Percentiles rank a stretch among this genome's conserved stretches.
phyloP scores from a whole-genome alignment of 1,140 invertebrate genomes.

The Zaprionus vittiger region DNA sequence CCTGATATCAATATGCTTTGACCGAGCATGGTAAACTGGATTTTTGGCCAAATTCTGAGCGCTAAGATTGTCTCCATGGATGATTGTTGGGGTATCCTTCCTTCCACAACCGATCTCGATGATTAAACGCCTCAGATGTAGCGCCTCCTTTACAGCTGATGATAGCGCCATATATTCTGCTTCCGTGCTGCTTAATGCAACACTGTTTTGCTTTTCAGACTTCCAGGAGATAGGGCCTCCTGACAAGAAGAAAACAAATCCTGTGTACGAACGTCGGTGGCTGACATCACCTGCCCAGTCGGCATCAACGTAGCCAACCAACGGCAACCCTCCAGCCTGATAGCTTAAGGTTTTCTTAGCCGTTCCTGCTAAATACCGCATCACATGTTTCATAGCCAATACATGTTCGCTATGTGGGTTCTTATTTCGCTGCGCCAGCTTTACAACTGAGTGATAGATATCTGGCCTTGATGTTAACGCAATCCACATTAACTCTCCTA shows the following conservation, averaged over 20 bases:
- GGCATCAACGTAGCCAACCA: neutral
- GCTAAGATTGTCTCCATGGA: no score
- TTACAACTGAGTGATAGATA: neutral
- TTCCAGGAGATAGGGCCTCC: constrained; percentile 16
- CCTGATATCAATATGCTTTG: no score
- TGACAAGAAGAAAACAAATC: constrained; percentile 14
- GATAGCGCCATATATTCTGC: neutral
- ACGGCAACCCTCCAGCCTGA: neutral
- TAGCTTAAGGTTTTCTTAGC: neutral
- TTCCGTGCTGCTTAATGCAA: constrained; percentile 17
- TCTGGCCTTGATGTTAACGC: neutral
- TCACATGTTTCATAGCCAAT: neutral
- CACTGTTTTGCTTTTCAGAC: constrained; percentile 24
- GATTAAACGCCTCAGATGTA: no score
- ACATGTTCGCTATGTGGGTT: neutral
- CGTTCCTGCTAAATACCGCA: neutral
- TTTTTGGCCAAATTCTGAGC: no score
- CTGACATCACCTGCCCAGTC: constrained; percentile 6
- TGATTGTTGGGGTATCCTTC: no score
- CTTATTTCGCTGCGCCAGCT: neutral
- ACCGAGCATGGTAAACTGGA: no score
- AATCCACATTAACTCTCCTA: neutral
- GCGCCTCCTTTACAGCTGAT: neutral
- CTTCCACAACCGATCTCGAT: no score
- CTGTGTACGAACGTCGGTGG: constrained; percentile 19